Percentiles rank a stretch among this genome's conserved stretches.
Evolutionary conservation across 2,797 vertebrate species (phyloP).

Genomic region (Rhinogobio ventralis): DNA sequence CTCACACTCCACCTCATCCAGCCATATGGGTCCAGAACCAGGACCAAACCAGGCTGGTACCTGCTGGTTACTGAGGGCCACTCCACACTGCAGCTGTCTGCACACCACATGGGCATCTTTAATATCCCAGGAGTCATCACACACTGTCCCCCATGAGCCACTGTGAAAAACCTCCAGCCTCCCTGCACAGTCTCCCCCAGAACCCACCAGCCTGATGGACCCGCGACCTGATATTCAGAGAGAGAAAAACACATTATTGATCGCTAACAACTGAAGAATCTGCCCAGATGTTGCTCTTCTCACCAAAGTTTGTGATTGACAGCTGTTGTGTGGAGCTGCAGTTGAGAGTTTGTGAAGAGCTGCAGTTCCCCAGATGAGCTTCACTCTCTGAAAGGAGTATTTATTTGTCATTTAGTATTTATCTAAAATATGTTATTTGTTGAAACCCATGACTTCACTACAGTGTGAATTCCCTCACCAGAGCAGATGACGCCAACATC

Average conservation of each 20-base stretch:
- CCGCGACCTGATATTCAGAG: not conserved
- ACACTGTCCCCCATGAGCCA: conserved; percentile 54
- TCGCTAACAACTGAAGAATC: not conserved
- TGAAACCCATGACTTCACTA: no score
- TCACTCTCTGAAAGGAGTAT: no score
- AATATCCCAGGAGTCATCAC: conserved; percentile 52
- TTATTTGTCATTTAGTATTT: no score
- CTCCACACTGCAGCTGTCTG: conserved; percentile 57
- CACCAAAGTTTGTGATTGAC: no score
- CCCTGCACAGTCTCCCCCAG: conserved; percentile 43
- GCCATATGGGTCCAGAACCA: conserved; percentile 51
- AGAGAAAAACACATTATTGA: not conserved
- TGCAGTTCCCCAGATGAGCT: conserved; percentile 56
- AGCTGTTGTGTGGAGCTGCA: conserved; percentile 30
- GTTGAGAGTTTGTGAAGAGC: conserved; percentile 23
- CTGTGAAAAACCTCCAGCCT: conserved; percentile 49
- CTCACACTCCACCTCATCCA: conserved; percentile 51
- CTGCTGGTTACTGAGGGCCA: conserved; percentile 39
- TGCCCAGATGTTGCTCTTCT: not conserved
- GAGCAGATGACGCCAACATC: conserved; percentile 59
- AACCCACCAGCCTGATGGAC: conserved; percentile 39
- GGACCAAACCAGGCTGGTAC: conserved; percentile 39
- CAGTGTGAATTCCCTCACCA: no score
- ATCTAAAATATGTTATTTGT: no score
- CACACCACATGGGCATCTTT: conserved; percentile 54